phyloP scores from a whole-genome alignment of 2,888 invertebrate species.

The Drosophila anomelani region DNA sequence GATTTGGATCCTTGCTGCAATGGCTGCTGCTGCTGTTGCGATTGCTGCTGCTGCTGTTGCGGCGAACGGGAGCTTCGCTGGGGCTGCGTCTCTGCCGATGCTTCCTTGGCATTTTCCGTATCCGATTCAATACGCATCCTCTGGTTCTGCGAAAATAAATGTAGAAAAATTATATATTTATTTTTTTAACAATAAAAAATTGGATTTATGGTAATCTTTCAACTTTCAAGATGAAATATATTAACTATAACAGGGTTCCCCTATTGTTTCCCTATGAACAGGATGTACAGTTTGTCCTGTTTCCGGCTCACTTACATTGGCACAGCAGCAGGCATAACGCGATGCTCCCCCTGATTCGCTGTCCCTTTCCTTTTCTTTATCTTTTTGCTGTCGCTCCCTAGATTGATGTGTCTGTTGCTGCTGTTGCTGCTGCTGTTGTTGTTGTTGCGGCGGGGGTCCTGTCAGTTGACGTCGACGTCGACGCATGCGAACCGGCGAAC shows the following conservation, averaged over 20 bases:
- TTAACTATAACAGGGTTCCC: not conserved
- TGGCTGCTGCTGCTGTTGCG: conserved; percentile 52
- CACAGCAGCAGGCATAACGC: conserved; percentile 82
- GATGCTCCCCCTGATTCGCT: conserved; percentile 31
- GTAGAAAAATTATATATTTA: not conserved
- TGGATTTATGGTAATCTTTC: not conserved
- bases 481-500: conserved; percentile 88
- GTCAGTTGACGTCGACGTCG: conserved; percentile 83
- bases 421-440: conserved; percentile 37
- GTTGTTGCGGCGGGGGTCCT: conserved; percentile 72
- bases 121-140: conserved; percentile 83
- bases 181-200: not conserved
- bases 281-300: not conserved
- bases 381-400: conserved; percentile 51
- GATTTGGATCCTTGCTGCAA: conserved; percentile 59
- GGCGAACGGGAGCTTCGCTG: conserved; percentile 59
- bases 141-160: conserved; percentile 77
- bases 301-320: conserved; percentile 79
- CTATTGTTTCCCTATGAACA: not conserved
- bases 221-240: not conserved
- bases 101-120: conserved; percentile 76
- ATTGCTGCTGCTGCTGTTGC: conserved; percentile 65
- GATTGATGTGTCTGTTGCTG: conserved; percentile 61
- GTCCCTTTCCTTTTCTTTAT: conserved; percentile 45
- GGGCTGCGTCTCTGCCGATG: conserved; percentile 48